Evolutionary conservation across 2,888 invertebrate species (phyloP), one percentile per base, ranked within the genome.

Genomic region (Uloborus plumipes): DNA sequence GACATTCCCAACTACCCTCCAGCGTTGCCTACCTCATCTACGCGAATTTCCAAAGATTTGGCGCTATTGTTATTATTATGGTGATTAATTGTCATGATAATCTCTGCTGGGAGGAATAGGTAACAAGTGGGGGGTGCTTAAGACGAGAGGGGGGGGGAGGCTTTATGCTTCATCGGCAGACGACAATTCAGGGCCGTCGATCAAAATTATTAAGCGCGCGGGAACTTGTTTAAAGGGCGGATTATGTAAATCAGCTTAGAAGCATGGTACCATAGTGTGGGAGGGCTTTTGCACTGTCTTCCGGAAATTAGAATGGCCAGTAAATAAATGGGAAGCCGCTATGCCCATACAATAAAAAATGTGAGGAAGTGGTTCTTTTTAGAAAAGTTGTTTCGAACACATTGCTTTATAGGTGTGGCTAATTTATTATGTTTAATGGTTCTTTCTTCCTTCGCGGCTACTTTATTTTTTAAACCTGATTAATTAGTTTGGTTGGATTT

Each of bases 1-100:
- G 39, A 39, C 39, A 39, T 39, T 39, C 39, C 39, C 11, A 39
- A 39, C 39, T 9, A 39, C 39, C 39, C 39, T 39, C 39, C 39
- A 11, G 39, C 39, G 39, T 9, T 39, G 39, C 9, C 3, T 39
- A 39, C 55, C 55, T 20, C 20, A n/a, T 55, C 55, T 55, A 18
- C 15, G 20, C n/a, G 55, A 55, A 20, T 55, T 55, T 55, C 55
- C 55, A 55, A 55, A 55, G 22, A 39, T 65, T 65, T 65, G 15
- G 71, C 18, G 59, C 15, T 49, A 71, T 78, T 78, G 77, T 78
- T 78, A 71, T 78, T 62, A 71, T 78, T 78, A 64, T 53, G 71
- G 58, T 78, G 77, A 78, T 78, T 78, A 78, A 78, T 78, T 78
- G 77, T 78, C 71, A 70, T 65, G 70, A 71, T 78, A 78, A 78